Conservation (phyloP, 2,888 invertebrate species). For the Acronicta psi region DNA sequence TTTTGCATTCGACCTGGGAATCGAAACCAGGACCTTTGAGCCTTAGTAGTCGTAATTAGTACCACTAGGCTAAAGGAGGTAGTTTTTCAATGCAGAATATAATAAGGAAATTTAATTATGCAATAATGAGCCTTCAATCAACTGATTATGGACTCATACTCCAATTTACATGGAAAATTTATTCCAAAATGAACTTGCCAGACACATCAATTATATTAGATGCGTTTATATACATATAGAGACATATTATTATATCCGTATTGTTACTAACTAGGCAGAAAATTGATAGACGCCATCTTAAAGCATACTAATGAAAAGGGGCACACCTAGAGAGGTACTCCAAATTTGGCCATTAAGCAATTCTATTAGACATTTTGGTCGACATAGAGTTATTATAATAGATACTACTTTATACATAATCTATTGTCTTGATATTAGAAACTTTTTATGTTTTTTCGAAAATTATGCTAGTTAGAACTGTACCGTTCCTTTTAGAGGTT, state of each 20-base stretch:
- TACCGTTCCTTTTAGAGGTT: background rate
- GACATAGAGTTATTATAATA: constrained; percentile 24
- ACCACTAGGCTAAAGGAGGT: too few species aligned
- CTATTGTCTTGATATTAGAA: constrained; percentile 24
- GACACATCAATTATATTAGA: constrained; percentile 51
- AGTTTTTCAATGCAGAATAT: too few species aligned
- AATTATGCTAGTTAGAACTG: background rate
- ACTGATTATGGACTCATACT: constrained; percentile 16
- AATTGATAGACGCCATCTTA: constrained; percentile 18
- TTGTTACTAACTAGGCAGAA: constrained; percentile 24
- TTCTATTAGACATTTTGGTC: constrained; percentile 36
- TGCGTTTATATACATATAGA: constrained; percentile 23
- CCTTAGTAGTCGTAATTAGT: too few species aligned
- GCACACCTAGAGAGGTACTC: constrained; percentile 33
- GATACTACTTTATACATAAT: constrained; percentile 22
- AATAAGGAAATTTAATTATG: background rate
- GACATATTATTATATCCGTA: constrained; percentile 27
- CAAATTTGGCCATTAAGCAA: constrained; percentile 37
- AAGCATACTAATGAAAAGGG: constrained; percentile 33
- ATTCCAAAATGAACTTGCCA: constrained; percentile 29
- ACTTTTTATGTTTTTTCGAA: constrained; percentile 15
- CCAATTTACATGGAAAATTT: constrained; percentile 14
- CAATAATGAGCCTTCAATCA: constrained; percentile 4
- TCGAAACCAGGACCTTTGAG: too few species aligned
- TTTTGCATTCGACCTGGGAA: too few species aligned